These are phyloP conservation scores for Planococcus citri DNA, from an alignment of 1,140 invertebrate species.

Conservation along the genomic window DNA sequence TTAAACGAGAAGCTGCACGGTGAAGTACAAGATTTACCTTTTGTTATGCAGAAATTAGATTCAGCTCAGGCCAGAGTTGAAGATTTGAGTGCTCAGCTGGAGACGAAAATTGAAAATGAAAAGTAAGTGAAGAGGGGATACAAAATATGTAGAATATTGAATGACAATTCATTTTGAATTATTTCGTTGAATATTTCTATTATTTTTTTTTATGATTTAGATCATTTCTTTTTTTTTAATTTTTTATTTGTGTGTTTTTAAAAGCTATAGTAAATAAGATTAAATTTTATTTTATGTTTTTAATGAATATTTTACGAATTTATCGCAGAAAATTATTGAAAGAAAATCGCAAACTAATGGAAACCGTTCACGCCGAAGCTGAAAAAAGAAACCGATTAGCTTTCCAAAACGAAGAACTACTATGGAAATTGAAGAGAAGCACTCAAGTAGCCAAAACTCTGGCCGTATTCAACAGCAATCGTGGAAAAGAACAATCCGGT, in stretches of 20 bases:
- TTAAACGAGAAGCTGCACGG: constrained; percentile 42
- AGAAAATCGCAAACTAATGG: constrained; percentile 56
- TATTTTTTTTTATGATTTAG: constrained; percentile 17
- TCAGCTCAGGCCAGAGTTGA: constrained; percentile 50
- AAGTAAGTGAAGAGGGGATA: constrained; percentile 36
- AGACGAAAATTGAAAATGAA: constrained; percentile 41
- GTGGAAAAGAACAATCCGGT: constrained; percentile 13
- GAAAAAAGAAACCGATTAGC: constrained; percentile 62
- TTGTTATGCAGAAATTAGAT: constrained; percentile 40
- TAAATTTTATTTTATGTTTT: no score
- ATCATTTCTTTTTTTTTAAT: background rate
- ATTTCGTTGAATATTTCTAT: constrained; percentile 24
- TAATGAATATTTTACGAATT: no score
- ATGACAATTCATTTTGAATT: background rate
- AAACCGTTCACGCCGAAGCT: constrained; percentile 52
- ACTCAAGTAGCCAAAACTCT: constrained; percentile 46
- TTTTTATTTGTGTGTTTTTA: background rate
- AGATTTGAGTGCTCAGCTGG: constrained; percentile 52
- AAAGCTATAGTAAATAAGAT: background rate
- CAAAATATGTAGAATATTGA: no score
- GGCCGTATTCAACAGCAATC: constrained; percentile 29
- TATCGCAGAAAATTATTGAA: constrained; percentile 41
- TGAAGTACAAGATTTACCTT: constrained; percentile 42
- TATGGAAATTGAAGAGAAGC: constrained; percentile 69
- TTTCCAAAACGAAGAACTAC: constrained; percentile 72